Percentiles rank a stretch among this genome's conserved stretches.
phyloP scores from a whole-genome alignment of 2,113 vertebrate genomes.

The Phasianus colchicus region DNA sequence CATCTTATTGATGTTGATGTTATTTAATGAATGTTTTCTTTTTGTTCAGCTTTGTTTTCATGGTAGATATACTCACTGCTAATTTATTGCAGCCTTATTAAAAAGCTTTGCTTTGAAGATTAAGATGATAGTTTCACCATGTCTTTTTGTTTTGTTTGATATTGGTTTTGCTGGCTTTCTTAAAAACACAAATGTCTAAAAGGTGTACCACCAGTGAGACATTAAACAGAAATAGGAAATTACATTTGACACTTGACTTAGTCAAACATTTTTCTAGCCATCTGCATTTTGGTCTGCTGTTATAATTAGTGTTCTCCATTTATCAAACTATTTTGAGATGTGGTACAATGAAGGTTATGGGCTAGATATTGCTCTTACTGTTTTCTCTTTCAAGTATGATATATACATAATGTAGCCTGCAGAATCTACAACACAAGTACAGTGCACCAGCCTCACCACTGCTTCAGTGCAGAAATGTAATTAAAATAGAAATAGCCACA shows the following conservation, averaged over 20 bases:
- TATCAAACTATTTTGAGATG: not conserved
- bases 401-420: not conserved
- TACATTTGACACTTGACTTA: not conserved
- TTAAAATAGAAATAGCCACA: not conserved
- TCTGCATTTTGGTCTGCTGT: not conserved
- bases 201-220: not conserved
- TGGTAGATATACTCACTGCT: not conserved
- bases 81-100: conserved; percentile 40
- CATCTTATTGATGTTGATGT: not conserved
- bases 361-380: not conserved
- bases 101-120: conserved; percentile 29
- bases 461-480: not conserved
- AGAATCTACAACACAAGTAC: not conserved
- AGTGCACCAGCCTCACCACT: not conserved
- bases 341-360: not conserved
- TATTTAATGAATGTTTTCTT: not conserved
- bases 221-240: conserved; percentile 30
- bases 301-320: not conserved
- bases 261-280: not conserved
- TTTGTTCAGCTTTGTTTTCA: not conserved
- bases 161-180: not conserved
- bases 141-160: conserved; percentile 11
- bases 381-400: not conserved
- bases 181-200: not conserved
- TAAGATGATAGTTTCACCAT: not conserved